Base-by-base conservation (phyloP, 2,888 invertebrate genomes). In the Aplocera efformata region DNA sequence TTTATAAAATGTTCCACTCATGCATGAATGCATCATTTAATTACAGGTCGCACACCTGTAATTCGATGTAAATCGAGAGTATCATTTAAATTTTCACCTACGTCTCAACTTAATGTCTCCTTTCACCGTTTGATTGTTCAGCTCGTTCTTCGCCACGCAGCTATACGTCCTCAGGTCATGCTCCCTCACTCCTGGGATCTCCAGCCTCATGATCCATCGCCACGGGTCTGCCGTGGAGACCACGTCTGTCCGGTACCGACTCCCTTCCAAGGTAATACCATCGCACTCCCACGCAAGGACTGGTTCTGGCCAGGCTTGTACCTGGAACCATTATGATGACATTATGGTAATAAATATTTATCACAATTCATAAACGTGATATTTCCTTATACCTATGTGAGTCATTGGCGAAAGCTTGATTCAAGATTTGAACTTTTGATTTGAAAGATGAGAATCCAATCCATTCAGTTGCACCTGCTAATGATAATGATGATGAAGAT, bases 221-320 rank as follows among this genome's bases (percentile, higher is more conserved):
- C 92, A 91, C 0, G 80, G 75, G 8, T 82, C 80, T 0, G 63
- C 67, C 0, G 82, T 80, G 6, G 77, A 42, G 1, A 63, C 51
- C 25, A 82, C 77, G 24, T 88, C 85, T 0, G 72, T 79, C 32
- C 65, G 68, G 62, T 76, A 83, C n/a, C 85, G 60, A 1, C 67
- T 57, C 0, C 82, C 79, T 70, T 95, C 95, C 5, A 96, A 77
- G 6, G 94, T 90, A 17, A 92, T 88, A 1, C 94, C 95, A 59
- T 95, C 94, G 8, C 92, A 89, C 66, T 96, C 95, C 97, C 97
- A 97, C 58, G 95, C 96, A 33, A 94, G 90, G 0, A 95, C 91
- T 0, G 96, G 93, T 60, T 94, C 94, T 0, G 97, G 97, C 79
- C 93, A 96, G 0, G 96, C 96, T 83, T 97, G 96, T 11, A 96